A percentile compares a stretch with the other conserved stretches of the same genome.
phyloP scores from a whole-genome alignment of 2,888 invertebrate species.

The Tryphoninae sp. region DNA sequence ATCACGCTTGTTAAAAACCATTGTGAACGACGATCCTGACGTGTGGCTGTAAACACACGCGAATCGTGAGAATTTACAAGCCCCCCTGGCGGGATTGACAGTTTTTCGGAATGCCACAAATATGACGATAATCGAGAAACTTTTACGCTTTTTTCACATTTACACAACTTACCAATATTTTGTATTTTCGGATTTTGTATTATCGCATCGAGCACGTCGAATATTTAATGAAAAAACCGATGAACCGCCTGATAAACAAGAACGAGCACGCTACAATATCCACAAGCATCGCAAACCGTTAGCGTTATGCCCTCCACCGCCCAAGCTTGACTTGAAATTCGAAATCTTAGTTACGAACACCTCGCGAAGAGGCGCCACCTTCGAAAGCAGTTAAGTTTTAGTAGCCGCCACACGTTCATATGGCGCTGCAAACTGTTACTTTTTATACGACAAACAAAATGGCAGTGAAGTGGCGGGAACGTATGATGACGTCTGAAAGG shows the following conservation, averaged over 20 bases:
- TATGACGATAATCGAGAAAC: neutral
- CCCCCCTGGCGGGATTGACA: conserved; percentile 43
- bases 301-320: conserved; percentile 56
- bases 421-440: too few relatives aligned
- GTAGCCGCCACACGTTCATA: too few relatives aligned
- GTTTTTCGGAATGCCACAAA: conserved; percentile 27
- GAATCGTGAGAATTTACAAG: neutral
- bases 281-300: conserved; percentile 67
- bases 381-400: neutral
- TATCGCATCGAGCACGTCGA: neutral
- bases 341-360: conserved; percentile 55
- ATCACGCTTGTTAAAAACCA: conserved; percentile 77
- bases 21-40: conserved; percentile 50
- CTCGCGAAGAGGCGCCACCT: conserved; percentile 40
- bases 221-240: conserved; percentile 17
- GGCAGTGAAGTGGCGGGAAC: too few relatives aligned
- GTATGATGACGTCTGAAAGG: too few relatives aligned
- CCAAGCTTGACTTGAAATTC: conserved; percentile 43
- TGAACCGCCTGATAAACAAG: conserved; percentile 48
- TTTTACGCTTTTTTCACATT: neutral
- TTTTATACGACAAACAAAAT: too few relatives aligned
- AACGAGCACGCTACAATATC: conserved; percentile 46
- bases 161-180: conserved; percentile 7
- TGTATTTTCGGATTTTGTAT: neutral
- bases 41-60: conserved; percentile 19